Conservation (phyloP, 2,113 vertebrate species). For the Hucho hucho region DNA sequence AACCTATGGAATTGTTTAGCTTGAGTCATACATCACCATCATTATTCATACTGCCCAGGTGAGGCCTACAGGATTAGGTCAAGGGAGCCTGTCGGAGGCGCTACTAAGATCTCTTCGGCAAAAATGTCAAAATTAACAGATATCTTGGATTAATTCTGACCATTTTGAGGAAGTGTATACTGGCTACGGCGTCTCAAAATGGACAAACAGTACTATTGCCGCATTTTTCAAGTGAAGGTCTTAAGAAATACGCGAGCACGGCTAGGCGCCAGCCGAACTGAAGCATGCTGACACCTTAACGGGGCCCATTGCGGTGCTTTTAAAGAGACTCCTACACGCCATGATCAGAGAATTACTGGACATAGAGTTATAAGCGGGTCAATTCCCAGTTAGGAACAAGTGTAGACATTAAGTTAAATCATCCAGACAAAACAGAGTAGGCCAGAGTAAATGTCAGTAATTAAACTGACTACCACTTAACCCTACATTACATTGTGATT, state of each 20-base stretch:
- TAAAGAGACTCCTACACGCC: background rate
- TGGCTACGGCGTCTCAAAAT: too few relatives aligned
- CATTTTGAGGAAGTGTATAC: too few relatives aligned
- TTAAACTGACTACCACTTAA: background rate
- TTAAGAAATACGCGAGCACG: background rate
- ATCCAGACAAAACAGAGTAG: background rate
- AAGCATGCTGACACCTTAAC: background rate
- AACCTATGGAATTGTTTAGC: conserved; percentile 18
- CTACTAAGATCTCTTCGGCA: too few relatives aligned
- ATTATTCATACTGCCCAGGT: conserved; percentile 19
- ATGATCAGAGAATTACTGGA: background rate
- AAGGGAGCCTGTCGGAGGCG: conserved; percentile 23
- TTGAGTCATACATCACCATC: conserved; percentile 1
- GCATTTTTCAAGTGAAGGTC: too few relatives aligned
- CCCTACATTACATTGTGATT: background rate
- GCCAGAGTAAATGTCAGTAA: background rate
- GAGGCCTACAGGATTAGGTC: conserved; percentile 15
- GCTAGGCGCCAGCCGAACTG: conserved; percentile 6
- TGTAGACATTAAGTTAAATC: background rate
- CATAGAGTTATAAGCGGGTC: background rate
- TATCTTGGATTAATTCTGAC: too few relatives aligned
- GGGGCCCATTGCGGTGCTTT: background rate
- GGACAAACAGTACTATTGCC: too few relatives aligned
- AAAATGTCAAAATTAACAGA: too few relatives aligned
- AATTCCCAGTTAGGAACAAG: background rate